Conservation (phyloP, 1,140 invertebrate genomes). For the Megalonaias nervosa region DNA sequence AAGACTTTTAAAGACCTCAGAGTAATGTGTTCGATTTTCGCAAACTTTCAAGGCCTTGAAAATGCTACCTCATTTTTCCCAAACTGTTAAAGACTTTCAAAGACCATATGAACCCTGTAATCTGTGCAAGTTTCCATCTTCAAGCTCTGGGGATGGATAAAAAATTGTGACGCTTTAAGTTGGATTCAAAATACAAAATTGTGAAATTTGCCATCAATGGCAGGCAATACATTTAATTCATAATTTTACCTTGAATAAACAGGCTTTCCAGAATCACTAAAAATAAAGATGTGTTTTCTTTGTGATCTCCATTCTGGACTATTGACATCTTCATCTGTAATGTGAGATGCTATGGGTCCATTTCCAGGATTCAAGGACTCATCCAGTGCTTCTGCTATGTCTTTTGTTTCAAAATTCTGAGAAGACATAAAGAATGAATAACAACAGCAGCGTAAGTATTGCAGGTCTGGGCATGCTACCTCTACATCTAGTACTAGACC, state of each 20-base stretch:
- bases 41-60: too few relatives aligned
- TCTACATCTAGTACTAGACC: too few relatives aligned
- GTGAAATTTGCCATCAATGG: too few relatives aligned
- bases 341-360: slow-evolving; percentile 63
- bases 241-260: slow-evolving; percentile 88
- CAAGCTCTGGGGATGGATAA: not conserved
- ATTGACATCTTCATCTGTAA: slow-evolving; percentile 74
- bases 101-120: too few relatives aligned
- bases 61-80: too few relatives aligned
- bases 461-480: too few relatives aligned
- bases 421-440: slow-evolving; percentile 3
- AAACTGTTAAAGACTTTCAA: too few relatives aligned
- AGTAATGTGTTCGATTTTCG: too few relatives aligned
- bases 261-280: slow-evolving; percentile 96
- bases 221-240: too few relatives aligned
- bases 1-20: too few relatives aligned
- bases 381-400: slow-evolving; percentile 35
- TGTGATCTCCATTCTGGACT: slow-evolving; percentile 83
- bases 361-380: slow-evolving; percentile 20
- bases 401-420: slow-evolving; percentile 37
- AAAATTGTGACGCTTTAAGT: not conserved
- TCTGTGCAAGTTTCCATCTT: not conserved
- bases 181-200: not conserved
- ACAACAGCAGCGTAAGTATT: not conserved
- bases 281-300: slow-evolving; percentile 93